A percentile compares a stretch with the other conserved stretches of the same genome.
These are phyloP conservation scores for Microplitis deprimator DNA, from an alignment of 2,888 invertebrate genomes.

Conservation along the genomic window DNA sequence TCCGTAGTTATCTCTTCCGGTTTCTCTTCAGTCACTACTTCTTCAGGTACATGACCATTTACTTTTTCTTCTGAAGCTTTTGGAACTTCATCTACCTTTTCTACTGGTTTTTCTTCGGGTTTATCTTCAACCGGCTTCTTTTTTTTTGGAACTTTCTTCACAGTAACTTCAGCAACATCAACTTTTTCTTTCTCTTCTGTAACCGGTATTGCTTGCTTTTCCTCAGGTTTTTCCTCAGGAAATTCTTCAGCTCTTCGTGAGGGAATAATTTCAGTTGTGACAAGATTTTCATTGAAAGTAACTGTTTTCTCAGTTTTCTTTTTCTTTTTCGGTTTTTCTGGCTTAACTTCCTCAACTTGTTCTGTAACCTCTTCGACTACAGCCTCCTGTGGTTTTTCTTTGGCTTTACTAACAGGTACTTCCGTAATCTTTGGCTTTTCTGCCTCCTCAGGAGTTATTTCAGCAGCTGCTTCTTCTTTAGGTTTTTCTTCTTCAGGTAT, in stretches of 20 bases:
- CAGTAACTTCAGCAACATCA: slow-evolving; percentile 37
- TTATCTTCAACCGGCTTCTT: slow-evolving; percentile 46
- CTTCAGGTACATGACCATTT: slow-evolving; percentile 48
- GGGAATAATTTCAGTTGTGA: slow-evolving; percentile 51
- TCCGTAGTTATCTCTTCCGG: slow-evolving; percentile 31
- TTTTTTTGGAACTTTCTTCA: slow-evolving; percentile 42
- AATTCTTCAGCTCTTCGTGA: slow-evolving; percentile 54
- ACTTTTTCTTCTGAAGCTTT: slow-evolving; percentile 54
- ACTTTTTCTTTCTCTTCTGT: not conserved
- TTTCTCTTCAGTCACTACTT: slow-evolving; percentile 42
- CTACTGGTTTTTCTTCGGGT: not conserved
- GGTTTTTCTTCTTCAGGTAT: slow-evolving; percentile 22
- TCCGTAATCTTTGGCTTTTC: slow-evolving; percentile 6
- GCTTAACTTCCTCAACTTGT: slow-evolving; percentile 35
- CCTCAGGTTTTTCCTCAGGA: slow-evolving; percentile 43
- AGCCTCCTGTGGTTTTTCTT: slow-evolving; percentile 52
- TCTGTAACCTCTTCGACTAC: slow-evolving; percentile 4
- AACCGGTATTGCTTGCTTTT: slow-evolving; percentile 5
- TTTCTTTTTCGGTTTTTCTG: slow-evolving; percentile 51
- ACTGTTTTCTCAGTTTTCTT: slow-evolving; percentile 51
- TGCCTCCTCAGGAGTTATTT: slow-evolving; percentile 11
- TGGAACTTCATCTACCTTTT: slow-evolving; percentile 56
- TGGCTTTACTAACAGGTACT: slow-evolving; percentile 44
- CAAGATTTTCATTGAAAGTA: slow-evolving; percentile 49
- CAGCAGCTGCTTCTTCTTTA: slow-evolving; percentile 24